Conservation (phyloP, 2,888 invertebrate genomes). For the Dicycla oo region DNA sequence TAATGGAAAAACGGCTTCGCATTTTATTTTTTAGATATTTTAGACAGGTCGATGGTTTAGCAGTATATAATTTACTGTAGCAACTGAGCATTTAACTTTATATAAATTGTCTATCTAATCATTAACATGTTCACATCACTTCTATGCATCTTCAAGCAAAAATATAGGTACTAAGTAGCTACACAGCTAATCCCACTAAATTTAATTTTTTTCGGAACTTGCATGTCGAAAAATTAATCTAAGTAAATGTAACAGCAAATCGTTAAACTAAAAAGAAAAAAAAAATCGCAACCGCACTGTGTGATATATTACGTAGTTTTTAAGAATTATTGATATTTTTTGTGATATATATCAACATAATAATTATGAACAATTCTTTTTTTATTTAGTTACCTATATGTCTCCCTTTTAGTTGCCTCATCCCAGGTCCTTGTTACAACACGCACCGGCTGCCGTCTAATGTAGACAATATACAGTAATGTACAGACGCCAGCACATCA, state of each 20-base stretch:
- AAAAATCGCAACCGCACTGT: slow-evolving; percentile 31
- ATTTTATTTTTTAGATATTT: slow-evolving; percentile 36
- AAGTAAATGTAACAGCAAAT: slow-evolving; percentile 3
- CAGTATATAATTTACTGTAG: slow-evolving; percentile 11
- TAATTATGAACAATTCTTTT: slow-evolving; percentile 10
- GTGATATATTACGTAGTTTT: slow-evolving; percentile 46
- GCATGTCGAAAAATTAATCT: slow-evolving; percentile 45
- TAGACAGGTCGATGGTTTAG: slow-evolving; percentile 9
- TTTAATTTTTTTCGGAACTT: not conserved
- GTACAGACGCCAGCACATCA: no score
- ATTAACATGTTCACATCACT: slow-evolving; percentile 20
- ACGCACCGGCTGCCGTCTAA: no score
- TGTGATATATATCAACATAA: slow-evolving; percentile 45
- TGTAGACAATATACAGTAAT: no score
- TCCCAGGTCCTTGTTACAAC: no score
- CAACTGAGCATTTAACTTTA: slow-evolving; percentile 41
- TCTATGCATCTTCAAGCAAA: slow-evolving; percentile 11
- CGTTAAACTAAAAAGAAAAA: not conserved
- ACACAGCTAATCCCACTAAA: not conserved
- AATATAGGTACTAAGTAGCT: not conserved
- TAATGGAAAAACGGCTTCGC: slow-evolving; percentile 13
- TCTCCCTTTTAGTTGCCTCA: not conserved
- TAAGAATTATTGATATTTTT: slow-evolving; percentile 52
- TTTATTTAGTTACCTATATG: not conserved
- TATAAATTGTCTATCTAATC: slow-evolving; percentile 3